phyloP scores from a whole-genome alignment of 2,113 vertebrate species.

The Dipodomys ordii region DNA sequence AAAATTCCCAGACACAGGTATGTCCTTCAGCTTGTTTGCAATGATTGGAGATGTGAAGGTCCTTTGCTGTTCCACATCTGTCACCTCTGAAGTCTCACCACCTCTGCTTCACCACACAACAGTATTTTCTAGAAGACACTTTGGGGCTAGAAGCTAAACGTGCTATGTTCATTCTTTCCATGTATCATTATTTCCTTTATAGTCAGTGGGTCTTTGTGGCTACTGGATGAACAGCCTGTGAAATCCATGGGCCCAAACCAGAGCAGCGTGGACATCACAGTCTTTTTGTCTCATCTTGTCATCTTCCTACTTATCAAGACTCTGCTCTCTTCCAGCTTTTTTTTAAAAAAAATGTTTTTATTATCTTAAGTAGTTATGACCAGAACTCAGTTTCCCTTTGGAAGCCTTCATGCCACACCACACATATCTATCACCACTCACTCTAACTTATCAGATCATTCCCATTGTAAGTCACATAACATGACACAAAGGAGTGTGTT shows the following conservation, averaged over 20 bases:
- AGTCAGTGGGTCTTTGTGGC: no score
- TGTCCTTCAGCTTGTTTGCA: constrained; percentile 67
- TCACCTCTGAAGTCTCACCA: background rate
- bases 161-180: background rate
- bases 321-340: background rate
- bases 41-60: background rate
- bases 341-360: no score
- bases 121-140: background rate
- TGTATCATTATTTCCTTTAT: background rate
- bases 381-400: background rate
- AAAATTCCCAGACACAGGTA: constrained; percentile 71
- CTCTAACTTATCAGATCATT: background rate
- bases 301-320: background rate
- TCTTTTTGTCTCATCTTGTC: background rate
- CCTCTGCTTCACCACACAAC: no score
- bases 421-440: background rate
- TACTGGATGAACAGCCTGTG: background rate
- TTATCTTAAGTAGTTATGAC: background rate
- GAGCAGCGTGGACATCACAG: rapidly evolving
- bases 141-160: background rate
- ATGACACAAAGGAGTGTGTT: background rate
- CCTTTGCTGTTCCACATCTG: background rate
- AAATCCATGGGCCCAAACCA: background rate
- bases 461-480: background rate
- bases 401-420: background rate